These are phyloP conservation scores for Halocaridina rubra DNA, from an alignment of 2,888 invertebrate genomes.

Conservation along the genomic window DNA sequence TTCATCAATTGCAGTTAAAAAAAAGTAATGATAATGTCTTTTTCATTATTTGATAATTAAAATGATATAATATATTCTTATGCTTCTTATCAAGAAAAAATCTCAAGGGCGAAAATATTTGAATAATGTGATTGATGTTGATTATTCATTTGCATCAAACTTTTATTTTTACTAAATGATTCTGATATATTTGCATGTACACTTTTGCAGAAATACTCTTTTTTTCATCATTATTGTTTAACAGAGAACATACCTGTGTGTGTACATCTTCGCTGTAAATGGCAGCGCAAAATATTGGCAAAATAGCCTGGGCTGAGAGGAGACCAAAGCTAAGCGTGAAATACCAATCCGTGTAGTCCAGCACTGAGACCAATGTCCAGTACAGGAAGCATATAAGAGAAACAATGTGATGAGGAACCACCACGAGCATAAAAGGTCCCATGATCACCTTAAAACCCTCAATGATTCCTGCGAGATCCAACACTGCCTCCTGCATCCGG, in stretches of 20 bases:
- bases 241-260: constrained; percentile 26
- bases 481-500: constrained; percentile 60
- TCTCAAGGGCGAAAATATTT: no score
- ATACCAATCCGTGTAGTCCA: constrained; percentile 62
- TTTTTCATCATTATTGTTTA: background rate
- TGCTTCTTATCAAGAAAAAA: no score
- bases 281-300: constrained; percentile 61
- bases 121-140: no score
- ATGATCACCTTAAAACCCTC: constrained; percentile 58
- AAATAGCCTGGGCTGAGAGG: constrained; percentile 61
- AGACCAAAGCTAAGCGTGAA: constrained; percentile 62
- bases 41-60: no score
- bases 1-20: no score
- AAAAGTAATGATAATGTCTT: no score
- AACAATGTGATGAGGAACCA: constrained; percentile 62
- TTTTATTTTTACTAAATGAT: no score
- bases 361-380: constrained; percentile 63
- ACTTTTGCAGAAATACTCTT: no score
- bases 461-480: constrained; percentile 54
- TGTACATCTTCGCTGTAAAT: constrained; percentile 63
- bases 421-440: constrained; percentile 62
- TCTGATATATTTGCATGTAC: no score
- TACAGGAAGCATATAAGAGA: constrained; percentile 63
- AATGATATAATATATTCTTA: no score
- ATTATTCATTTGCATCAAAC: no score